Base-by-base conservation (phyloP, 2,888 invertebrate species). In the Physocephala rufipes region DNA sequence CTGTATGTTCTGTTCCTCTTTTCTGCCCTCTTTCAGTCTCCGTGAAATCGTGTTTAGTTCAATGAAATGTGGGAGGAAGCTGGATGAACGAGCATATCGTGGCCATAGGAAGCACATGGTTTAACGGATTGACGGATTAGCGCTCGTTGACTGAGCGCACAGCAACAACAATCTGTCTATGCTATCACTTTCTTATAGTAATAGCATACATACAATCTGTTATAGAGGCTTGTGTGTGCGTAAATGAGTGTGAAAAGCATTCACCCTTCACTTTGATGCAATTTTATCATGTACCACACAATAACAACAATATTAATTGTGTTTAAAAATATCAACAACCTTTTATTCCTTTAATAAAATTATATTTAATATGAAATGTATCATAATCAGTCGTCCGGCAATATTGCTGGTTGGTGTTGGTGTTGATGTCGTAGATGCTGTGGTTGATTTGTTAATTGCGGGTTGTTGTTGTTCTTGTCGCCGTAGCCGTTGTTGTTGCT, bases 351-450 rank as follows among this genome's bases (percentile, higher is more conserved):
- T 21, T n/a, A 7, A 26, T 13, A 47, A 26, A 63, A 28, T 63
- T 63, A 26, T 15, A 63, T 47, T 63, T 63, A 63, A 45, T 45
- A 45, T 43, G 43, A 16, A 26, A 63, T 47, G 62, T 45, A 63
- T 63, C 5, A n/a, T n/a, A n/a, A 24, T 45, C 45, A 63, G 63
- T 63, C 36, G 36, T 36, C 45, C 47, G 63, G 63, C 63, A 47
- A 26, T 26, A 55, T 26, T 55, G 55, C 26, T n/a, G n/a, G n/a
- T n/a, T n/a, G 9, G 51, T n/a, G n/a, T 36, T 36, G 36, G 9
- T 36, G 36, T 36, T 36, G 36, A 9, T 53, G 53, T 53, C 19
- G n/a, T 53, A 19, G 53, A 2, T 53, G 53, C 2, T 19, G 9
- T 24, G 16, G 53, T n/a, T 53, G 16, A 53, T 19, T 2, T 19